Conservation (phyloP, 1,140 invertebrate species). For the Caenorhabditis latens region DNA sequence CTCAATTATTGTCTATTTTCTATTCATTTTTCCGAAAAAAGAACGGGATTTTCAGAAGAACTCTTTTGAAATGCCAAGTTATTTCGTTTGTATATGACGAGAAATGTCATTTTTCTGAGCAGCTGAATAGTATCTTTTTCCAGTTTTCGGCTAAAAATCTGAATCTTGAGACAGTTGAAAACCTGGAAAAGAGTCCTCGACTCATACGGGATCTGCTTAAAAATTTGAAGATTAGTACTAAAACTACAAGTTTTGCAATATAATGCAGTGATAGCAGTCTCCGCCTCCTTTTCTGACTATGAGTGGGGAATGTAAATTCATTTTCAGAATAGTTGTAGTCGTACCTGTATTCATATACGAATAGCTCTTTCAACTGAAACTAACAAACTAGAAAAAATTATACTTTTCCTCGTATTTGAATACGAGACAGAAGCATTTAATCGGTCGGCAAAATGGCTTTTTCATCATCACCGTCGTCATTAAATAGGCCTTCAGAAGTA, state of each 20-base stretch:
- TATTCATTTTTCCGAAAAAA: background rate
- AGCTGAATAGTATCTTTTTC: constrained; percentile 4
- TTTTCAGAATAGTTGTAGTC: too few species aligned
- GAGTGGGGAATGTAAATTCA: too few species aligned
- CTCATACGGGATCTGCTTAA: too few species aligned
- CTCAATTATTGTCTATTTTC: constrained; percentile 27
- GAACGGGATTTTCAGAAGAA: background rate
- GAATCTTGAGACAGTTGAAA: background rate
- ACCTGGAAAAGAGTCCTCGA: too few species aligned
- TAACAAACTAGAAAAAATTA: background rate
- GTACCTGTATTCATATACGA: too few species aligned
- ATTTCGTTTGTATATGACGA: background rate
- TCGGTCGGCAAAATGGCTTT: background rate
- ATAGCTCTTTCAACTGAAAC: too few species aligned
- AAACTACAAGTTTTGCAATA: too few species aligned
- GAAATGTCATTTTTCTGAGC: constrained; percentile 20
- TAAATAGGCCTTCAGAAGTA: background rate
- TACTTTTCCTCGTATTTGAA: background rate
- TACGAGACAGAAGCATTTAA: background rate
- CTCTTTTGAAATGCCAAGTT: background rate
- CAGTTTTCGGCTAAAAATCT: background rate
- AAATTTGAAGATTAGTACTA: too few species aligned
- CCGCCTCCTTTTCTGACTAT: too few species aligned
- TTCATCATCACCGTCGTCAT: background rate
- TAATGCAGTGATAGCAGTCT: too few species aligned